These are phyloP conservation scores for Eupeodes latifasciatus DNA, from an alignment of 2,888 invertebrate species.

Conservation along the genomic window DNA sequence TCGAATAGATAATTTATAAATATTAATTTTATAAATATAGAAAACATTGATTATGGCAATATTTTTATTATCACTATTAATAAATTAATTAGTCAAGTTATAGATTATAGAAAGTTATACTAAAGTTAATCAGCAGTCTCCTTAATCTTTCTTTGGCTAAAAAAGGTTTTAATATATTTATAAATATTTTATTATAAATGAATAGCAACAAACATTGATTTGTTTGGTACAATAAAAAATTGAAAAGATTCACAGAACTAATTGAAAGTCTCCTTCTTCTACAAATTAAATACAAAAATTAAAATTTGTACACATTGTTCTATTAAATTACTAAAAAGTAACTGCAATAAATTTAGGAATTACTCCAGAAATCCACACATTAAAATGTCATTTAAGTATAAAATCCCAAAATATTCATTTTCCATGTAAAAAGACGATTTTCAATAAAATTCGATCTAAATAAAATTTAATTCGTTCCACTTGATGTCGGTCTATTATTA, in stretches of 20 bases:
- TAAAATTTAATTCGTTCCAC: slow-evolving; percentile 70
- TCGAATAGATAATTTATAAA: slow-evolving; percentile 19
- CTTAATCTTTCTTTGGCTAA: background rate
- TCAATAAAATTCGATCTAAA: slow-evolving; percentile 59
- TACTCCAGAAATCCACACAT: background rate
- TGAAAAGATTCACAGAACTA: too few species aligned
- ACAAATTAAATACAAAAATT: background rate
- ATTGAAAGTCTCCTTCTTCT: too few species aligned
- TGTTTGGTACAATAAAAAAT: too few species aligned
- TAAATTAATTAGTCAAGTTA: background rate
- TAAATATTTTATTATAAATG: too few species aligned
- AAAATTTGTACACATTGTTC: background rate
- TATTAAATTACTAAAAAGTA: background rate
- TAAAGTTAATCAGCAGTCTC: background rate
- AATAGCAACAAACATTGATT: too few species aligned
- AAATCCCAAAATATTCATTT: slow-evolving; percentile 3
- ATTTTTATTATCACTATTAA: slow-evolving; percentile 10
- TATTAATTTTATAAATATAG: slow-evolving; percentile 12
- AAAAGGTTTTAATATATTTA: too few species aligned
- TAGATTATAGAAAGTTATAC: background rate
- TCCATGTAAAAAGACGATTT: background rate
- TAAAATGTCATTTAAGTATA: background rate
- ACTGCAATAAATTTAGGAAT: slow-evolving; percentile 8
- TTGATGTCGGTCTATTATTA: slow-evolving; percentile 40
- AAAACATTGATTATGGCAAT: slow-evolving; percentile 13